Base-by-base conservation (phyloP, 2,888 invertebrate genomes). In the Folsomia candida region DNA sequence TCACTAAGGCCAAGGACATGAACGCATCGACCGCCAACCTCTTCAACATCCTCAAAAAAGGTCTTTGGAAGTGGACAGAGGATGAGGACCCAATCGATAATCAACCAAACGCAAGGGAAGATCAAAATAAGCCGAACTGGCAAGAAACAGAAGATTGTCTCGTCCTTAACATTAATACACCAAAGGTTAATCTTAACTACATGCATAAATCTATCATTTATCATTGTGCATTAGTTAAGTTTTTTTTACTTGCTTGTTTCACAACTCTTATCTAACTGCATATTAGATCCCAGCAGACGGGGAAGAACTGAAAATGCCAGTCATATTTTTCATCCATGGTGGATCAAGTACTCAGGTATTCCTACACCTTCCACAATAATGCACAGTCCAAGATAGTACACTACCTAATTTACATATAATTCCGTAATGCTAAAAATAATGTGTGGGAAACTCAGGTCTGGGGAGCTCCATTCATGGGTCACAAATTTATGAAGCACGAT, bases 271-370 rank as follows among this genome's bases (percentile, higher is more conserved):
- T n/a, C n/a, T n/a, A n/a, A n/a, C n/a, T n/a, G n/a, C n/a, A n/a
- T n/a, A n/a, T n/a, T 51, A 25, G 72, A 47, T 71, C 64, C 69
- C 68, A 20, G 3, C 22, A 27, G 24, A n/a, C 25, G 68, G 64
- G 27, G 65, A 61, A 22, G 22, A 60, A 6, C 24, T 57, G 14
- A 51, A 69, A 24, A 57, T 68, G 18, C 74, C 75, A 2, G 75
- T 75, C 9, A 67, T 75, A 25, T 63, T 71, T 22, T 75, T 75
- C 28, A 68, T 75, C 22, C 75, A 75, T 59, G 75, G 74, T 59
- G 71, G 69, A 67, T 9, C 57, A 11, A 65, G 26, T 25, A 67
- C 57, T 57, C 11, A 60, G 11, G 51, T 61, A 20, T 22, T 24
- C 4, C 58, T 60, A 25, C 26, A n/a, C 22, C 14, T 58, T 14